phyloP scores from a whole-genome alignment of 2,797 vertebrate species.

The Poecilia picta region DNA sequence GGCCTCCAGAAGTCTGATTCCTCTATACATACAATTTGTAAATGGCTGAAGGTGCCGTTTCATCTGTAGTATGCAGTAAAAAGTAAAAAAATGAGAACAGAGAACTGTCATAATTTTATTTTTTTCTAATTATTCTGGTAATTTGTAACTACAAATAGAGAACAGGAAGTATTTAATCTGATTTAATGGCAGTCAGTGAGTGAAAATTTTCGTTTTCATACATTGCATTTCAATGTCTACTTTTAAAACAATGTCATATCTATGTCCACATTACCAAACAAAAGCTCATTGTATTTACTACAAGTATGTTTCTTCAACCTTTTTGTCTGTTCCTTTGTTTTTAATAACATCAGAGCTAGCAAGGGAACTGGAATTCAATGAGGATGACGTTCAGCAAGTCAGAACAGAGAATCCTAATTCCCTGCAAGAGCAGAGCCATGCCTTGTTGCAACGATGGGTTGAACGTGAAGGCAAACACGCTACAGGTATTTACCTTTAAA shows the following conservation, averaged over 20 bases:
- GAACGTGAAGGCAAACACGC: conserved; percentile 93
- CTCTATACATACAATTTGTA: background rate
- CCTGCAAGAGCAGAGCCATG: conserved; percentile 95
- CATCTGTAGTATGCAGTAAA: background rate
- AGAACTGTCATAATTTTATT: background rate
- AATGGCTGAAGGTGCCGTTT: background rate
- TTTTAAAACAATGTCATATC: background rate
- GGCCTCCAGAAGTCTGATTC: background rate
- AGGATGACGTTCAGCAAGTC: conserved; percentile 92
- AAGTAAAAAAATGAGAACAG: background rate
- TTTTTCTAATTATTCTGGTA: background rate
- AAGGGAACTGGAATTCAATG: conserved; percentile 94
- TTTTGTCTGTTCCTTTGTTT: conserved; percentile 17
- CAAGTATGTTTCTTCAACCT: background rate
- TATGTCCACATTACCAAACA: background rate
- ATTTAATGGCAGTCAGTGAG: background rate
- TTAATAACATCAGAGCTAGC: conserved; percentile 84
- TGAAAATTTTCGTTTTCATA: background rate
- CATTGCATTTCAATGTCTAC: background rate
- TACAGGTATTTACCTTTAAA: conserved; percentile 81
- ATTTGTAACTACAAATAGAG: background rate
- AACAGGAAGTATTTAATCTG: background rate
- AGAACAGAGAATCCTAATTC: conserved; percentile 95
- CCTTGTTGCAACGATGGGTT: conserved; percentile 93
- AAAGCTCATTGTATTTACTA: background rate